Conservation (phyloP, 2,113 vertebrate genomes). For the Atrichornis clamosus region DNA sequence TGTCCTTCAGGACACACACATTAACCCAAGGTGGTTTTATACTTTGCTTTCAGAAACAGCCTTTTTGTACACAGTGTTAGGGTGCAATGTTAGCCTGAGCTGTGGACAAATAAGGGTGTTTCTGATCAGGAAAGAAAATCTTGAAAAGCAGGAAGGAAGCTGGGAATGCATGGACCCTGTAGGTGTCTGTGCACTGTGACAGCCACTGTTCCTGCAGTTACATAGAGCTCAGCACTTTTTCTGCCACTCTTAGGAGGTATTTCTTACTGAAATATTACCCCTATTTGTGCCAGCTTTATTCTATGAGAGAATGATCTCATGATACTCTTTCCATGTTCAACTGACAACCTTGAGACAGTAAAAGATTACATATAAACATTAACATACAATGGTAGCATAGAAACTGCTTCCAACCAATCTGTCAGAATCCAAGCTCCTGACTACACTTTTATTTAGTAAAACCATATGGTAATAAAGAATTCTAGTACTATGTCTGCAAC, state of each 20-base stretch:
- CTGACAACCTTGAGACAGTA: neutral
- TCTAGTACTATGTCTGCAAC: neutral
- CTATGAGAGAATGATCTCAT: neutral
- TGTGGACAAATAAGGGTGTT: neutral
- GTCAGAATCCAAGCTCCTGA: neutral
- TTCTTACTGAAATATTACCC: neutral
- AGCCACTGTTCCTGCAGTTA: neutral
- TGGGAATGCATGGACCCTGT: rapidly evolving
- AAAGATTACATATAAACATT: neutral
- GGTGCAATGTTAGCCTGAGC: neutral
- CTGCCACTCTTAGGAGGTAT: neutral
- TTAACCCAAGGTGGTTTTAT: neutral
- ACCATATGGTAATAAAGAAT: neutral
- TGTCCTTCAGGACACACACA: neutral
- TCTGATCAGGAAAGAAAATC: neutral
- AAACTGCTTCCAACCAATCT: neutral
- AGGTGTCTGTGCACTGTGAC: neutral
- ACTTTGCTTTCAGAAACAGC: neutral
- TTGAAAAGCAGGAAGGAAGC: neutral
- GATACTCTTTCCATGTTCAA: neutral
- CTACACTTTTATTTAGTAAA: neutral
- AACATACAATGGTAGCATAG: neutral
- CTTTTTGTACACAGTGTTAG: neutral
- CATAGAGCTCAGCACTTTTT: neutral
- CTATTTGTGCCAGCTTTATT: neutral